These are phyloP conservation scores for Tachysurus vachellii DNA, from an alignment of 2,113 vertebrate species.

Conservation along the genomic window DNA sequence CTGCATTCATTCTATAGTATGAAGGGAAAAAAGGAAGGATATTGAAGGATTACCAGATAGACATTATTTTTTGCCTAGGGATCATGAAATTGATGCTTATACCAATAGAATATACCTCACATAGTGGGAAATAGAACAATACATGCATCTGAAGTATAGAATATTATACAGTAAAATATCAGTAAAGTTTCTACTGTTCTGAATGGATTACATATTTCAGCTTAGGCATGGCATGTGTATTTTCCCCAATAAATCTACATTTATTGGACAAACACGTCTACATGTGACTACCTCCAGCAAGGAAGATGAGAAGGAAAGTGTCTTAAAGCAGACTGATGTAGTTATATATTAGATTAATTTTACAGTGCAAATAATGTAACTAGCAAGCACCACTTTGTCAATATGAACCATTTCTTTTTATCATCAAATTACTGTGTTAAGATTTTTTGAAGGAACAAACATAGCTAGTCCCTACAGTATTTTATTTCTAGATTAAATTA, in stretches of 20 bases:
- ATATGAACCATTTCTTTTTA: neutral
- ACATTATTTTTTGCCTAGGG: neutral
- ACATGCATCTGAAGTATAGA: neutral
- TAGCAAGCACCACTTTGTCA: neutral
- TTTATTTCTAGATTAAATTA: slow-evolving; percentile 1
- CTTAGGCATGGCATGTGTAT: neutral
- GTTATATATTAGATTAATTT: neutral
- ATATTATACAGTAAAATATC: neutral
- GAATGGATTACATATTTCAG: neutral
- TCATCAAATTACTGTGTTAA: neutral
- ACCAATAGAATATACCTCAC: neutral
- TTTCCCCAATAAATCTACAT: neutral
- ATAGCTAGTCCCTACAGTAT: neutral
- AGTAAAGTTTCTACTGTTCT: neutral
- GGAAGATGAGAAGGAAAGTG: neutral
- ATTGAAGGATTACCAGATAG: too few species aligned
- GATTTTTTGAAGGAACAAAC: neutral
- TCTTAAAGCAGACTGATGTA: neutral
- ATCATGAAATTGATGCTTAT: neutral
- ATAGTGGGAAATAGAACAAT: neutral
- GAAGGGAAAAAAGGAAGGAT: neutral
- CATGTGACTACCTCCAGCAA: neutral
- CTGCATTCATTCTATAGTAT: neutral
- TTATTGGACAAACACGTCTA: neutral
- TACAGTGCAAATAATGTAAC: neutral